Evolutionary conservation across 1,140 invertebrate species (phyloP).

Genomic region (Drosophila hydei): DNA sequence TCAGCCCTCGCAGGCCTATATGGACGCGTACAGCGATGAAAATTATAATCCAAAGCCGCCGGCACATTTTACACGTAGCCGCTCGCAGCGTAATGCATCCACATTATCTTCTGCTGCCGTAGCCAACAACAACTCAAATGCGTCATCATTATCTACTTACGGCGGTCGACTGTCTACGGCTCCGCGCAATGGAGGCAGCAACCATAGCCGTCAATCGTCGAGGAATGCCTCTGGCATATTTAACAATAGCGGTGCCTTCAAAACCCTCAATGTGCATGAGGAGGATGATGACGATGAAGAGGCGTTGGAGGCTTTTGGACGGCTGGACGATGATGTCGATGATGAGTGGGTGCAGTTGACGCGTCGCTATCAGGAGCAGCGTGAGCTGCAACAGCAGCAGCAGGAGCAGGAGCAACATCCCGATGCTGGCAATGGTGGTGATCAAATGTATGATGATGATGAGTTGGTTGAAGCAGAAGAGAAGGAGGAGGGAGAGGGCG

Average conservation of each 20-base stretch:
- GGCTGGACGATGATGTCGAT: slow-evolving; percentile 66
- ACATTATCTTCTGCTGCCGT: background rate
- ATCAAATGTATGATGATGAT: slow-evolving; percentile 31
- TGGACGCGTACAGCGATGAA: slow-evolving; percentile 72
- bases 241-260: slow-evolving; percentile 64
- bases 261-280: slow-evolving; percentile 73
- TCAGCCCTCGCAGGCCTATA: slow-evolving; percentile 83
- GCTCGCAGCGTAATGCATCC: slow-evolving; percentile 50
- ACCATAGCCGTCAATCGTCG: slow-evolving; percentile 56
- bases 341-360: slow-evolving; percentile 70
- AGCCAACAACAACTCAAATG: background rate
- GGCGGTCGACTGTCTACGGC: slow-evolving; percentile 65
- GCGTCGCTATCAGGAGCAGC: slow-evolving; percentile 61
- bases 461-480: slow-evolving; percentile 25
- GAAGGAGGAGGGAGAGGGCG: slow-evolving; percentile 44
- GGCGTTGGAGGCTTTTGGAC: slow-evolving; percentile 71
- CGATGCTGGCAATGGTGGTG: slow-evolving; percentile 8
- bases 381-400: slow-evolving; percentile 50
- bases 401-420: slow-evolving; percentile 33
- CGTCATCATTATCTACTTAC: slow-evolving; percentile 40
- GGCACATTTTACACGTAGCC: slow-evolving; percentile 80
- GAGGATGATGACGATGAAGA: slow-evolving; percentile 77
- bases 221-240: slow-evolving; percentile 67
- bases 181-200: slow-evolving; percentile 30
- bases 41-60: slow-evolving; percentile 84